A percentile compares a stretch with the other conserved stretches of the same genome.
Evolutionary conservation across 2,888 invertebrate species (phyloP).

Genomic region (Drosophila austrosaltans): DNA sequence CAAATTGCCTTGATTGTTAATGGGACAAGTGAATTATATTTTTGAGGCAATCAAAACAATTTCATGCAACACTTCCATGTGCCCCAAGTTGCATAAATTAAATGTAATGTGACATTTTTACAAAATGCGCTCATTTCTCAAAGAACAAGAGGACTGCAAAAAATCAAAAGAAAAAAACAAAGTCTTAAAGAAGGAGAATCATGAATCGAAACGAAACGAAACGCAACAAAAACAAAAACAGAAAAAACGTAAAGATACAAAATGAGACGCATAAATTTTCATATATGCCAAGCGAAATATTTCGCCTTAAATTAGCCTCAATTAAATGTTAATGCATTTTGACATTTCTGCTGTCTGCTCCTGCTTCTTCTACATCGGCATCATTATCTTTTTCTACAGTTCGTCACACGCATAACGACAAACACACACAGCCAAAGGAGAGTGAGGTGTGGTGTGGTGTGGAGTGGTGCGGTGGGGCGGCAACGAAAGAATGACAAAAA

Average conservation of each 20-base stretch:
- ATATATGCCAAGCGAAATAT: constrained; percentile 79
- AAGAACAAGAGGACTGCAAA: constrained; percentile 62
- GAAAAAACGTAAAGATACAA: constrained; percentile 46
- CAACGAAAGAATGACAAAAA: constrained; percentile 41
- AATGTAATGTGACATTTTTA: constrained; percentile 83
- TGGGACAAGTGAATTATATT: constrained; percentile 20
- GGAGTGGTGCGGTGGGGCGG: background rate
- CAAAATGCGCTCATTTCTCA: constrained; percentile 82
- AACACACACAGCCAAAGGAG: constrained; percentile 22
- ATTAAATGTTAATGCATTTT: constrained; percentile 84
- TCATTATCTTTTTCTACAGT: constrained; percentile 7
- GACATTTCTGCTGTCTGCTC: constrained; percentile 79
- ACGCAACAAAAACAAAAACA: constrained; percentile 42
- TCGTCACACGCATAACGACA: constrained; percentile 39
- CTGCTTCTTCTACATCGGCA: constrained; percentile 5
- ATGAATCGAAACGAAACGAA: constrained; percentile 25
- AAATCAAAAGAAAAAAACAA: constrained; percentile 11
- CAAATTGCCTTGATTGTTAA: constrained; percentile 17
- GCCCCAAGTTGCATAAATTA: constrained; percentile 77
- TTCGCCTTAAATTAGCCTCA: constrained; percentile 83
- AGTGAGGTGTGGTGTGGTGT: background rate
- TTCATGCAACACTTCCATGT: constrained; percentile 69
- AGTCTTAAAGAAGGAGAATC: background rate
- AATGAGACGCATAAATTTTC: constrained; percentile 75
- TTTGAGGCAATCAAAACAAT: constrained; percentile 57